Percentiles rank a stretch among this genome's conserved stretches.
Conservation (phyloP, 2,888 invertebrate species). For the Panopea generosa region DNA sequence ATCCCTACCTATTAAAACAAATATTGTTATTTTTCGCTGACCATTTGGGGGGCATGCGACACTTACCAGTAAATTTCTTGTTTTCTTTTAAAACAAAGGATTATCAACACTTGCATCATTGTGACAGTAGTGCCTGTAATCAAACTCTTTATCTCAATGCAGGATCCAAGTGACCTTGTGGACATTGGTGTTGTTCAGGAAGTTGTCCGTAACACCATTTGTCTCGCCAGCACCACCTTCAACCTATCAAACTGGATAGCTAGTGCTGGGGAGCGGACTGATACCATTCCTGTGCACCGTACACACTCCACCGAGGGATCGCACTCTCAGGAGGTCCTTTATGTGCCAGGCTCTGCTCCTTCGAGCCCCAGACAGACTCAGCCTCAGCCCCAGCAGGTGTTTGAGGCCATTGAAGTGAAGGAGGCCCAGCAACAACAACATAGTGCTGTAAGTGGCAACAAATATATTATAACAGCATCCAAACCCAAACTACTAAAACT, state of each 20-base stretch:
- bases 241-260: constrained; percentile 72
- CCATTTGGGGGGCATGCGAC: no score
- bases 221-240: constrained; percentile 75
- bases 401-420: constrained; percentile 65
- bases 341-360: constrained; percentile 12
- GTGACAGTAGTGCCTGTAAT: no score
- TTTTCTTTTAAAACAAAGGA: no score
- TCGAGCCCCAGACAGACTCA: constrained; percentile 7
- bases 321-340: constrained; percentile 15
- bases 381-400: constrained; percentile 54
- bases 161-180: constrained; percentile 78
- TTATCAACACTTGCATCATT: no score
- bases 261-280: constrained; percentile 49
- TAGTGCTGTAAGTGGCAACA: constrained; percentile 70
- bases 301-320: constrained; percentile 47
- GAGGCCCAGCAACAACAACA: constrained; percentile 57
- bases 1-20: no score
- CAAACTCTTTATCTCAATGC: no score
- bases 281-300: constrained; percentile 54
- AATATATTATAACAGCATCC: no score
- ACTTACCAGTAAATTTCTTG: no score
- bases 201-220: constrained; percentile 77
- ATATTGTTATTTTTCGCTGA: no score
- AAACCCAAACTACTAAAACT: not conserved
- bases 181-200: constrained; percentile 78